phyloP scores from a whole-genome alignment of 2,113 vertebrate genomes.

The Gasterosteus nipponicus region DNA sequence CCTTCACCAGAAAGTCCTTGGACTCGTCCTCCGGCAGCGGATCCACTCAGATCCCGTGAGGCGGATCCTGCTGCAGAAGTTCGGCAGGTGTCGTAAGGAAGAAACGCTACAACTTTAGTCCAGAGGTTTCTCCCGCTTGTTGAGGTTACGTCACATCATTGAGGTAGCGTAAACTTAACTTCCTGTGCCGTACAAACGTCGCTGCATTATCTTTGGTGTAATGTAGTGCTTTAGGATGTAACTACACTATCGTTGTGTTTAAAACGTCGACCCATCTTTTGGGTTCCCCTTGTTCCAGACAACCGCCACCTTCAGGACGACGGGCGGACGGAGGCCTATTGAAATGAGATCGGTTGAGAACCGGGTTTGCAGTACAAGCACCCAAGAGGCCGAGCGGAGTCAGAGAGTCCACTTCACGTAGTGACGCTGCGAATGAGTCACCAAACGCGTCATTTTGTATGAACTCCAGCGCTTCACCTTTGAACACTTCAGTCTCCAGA shows the following conservation, averaged over 20 bases:
- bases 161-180: not conserved
- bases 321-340: not conserved
- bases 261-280: not conserved
- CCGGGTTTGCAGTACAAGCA: not conserved
- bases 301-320: not conserved
- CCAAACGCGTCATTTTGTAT: not conserved
- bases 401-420: not conserved
- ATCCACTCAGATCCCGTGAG: not conserved
- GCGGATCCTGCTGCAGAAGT: too few relatives aligned
- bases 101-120: not conserved
- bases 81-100: not conserved
- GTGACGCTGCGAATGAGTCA: not conserved
- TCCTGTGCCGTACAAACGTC: not conserved
- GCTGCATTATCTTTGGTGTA: not conserved
- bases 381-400: not conserved
- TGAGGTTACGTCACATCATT: not conserved
- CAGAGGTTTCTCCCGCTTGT: not conserved
- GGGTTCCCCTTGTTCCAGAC: not conserved
- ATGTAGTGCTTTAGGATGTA: not conserved
- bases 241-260: too few relatives aligned
- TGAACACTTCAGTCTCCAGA: not conserved
- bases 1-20: not conserved
- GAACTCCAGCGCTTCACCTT: not conserved
- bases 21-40: not conserved
- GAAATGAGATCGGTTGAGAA: not conserved